phyloP scores from a whole-genome alignment of 1,140 invertebrate species.

The Cydia amplana region DNA sequence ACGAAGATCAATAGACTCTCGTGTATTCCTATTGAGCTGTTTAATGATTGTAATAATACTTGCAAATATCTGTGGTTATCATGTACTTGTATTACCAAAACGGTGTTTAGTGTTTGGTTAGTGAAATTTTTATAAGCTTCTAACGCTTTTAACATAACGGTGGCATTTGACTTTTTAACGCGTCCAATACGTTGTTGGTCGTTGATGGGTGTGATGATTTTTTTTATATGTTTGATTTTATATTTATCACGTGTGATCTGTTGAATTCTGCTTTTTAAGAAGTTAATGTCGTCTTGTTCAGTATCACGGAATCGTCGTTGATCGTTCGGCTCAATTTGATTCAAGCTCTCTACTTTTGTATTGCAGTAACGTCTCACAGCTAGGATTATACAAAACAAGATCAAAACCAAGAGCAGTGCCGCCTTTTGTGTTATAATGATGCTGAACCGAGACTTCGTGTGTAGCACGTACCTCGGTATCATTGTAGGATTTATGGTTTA shows the following conservation, averaged over 20 bases:
- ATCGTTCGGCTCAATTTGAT: neutral
- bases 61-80: conserved; percentile 40
- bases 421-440: neutral
- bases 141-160: neutral
- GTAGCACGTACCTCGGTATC: neutral
- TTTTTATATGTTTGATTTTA: neutral
- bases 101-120: neutral
- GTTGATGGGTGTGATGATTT: neutral
- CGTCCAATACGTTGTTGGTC: neutral
- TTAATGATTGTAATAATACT: conserved; percentile 42
- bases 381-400: neutral
- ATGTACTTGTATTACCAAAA: conserved; percentile 50
- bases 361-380: neutral
- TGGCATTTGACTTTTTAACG: neutral
- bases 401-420: neutral
- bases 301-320: neutral
- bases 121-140: neutral
- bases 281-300: neutral
- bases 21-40: conserved; percentile 38
- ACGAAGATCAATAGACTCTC: conserved; percentile 49
- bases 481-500: neutral
- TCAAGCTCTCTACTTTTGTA: neutral
- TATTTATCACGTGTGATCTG: neutral
- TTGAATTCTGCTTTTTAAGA: neutral
- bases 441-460: neutral